Base-by-base conservation (phyloP, 2,797 vertebrate genomes). In the Knipowitschia caucasica region DNA sequence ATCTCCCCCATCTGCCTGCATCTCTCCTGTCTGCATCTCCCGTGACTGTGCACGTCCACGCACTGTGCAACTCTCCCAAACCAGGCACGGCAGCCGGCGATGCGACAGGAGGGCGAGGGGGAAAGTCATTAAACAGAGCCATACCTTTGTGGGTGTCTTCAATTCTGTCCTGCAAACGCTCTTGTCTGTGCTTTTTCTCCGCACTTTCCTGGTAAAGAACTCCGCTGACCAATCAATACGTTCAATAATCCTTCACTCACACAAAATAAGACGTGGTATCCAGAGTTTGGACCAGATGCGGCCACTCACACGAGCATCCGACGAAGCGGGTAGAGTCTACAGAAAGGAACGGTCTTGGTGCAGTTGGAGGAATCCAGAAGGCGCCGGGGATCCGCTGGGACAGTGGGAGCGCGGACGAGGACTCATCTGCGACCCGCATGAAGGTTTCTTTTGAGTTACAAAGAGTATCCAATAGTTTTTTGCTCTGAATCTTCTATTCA, bases 1-100 rank as follows among this genome's bases (percentile, higher is more conserved):
- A 87, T 86, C 83, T 81, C 69, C 61, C n/a, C 65, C 74, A 84
- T 81, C 80, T 77, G 71, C 62, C 72, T 64, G n/a, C n/a, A n/a
- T 46, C 44, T 59, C 50, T 51, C 31, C 30, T 35, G 47, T 34
- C 31, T 30, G 29, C 33, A 21, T 31, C 17, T 30, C 43, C 43
- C 43, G 21, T 33, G 36, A 27, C 47, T 47, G 38, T 25, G 45
- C 25, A 39, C 18, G 27, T 25, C 15, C 14, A 17, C 17, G 12
- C 10, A 21, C 12, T 15, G 7, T 50, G 31, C 53, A 57, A 62
- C 50, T 67, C 60, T 73, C 64, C 18, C 20, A 51, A 64, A 63
- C 35, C 43, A 34, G 38, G 46, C 61, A 47, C 26, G 31, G n/a
- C 55, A 40, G n/a, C n/a, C n/a, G n/a, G n/a, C 36, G 43, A 50